These are phyloP conservation scores for Wasmannia auropunctata DNA, from an alignment of 1,140 invertebrate species.

Conservation along the genomic window DNA sequence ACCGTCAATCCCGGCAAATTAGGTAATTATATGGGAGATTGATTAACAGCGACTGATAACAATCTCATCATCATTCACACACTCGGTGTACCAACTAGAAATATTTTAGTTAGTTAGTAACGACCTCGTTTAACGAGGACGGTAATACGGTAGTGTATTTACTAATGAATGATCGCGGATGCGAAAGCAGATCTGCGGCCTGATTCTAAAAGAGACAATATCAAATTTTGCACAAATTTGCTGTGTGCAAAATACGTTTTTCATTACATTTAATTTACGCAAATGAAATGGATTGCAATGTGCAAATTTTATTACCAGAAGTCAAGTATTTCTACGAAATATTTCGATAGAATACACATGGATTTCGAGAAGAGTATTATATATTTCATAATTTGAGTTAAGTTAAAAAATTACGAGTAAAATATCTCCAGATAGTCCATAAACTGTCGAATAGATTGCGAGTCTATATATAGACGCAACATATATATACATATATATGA, in stretches of 20 bases:
- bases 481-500: too few relatives aligned
- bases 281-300: slow-evolving; percentile 7
- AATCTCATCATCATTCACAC: slow-evolving; percentile 37
- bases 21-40: slow-evolving; percentile 36
- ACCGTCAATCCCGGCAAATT: slow-evolving; percentile 3
- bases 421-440: background rate
- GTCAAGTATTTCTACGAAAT: background rate
- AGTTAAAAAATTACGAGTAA: background rate
- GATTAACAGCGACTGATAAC: slow-evolving; percentile 33
- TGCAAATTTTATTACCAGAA: background rate
- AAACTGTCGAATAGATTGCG: background rate
- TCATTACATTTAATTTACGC: background rate
- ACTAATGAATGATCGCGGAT: slow-evolving; percentile 35
- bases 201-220: slow-evolving; percentile 12
- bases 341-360: background rate
- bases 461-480: too few relatives aligned
- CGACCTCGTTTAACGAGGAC: slow-evolving; percentile 36
- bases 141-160: slow-evolving; percentile 34
- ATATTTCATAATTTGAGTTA: too few relatives aligned
- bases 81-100: slow-evolving; percentile 9
- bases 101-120: slow-evolving; percentile 55
- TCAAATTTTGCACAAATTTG: background rate
- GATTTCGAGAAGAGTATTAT: background rate
- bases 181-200: slow-evolving; percentile 5
- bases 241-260: background rate